These are phyloP conservation scores for Herminia tarsipennalis DNA, from an alignment of 2,888 invertebrate species.

Conservation along the genomic window DNA sequence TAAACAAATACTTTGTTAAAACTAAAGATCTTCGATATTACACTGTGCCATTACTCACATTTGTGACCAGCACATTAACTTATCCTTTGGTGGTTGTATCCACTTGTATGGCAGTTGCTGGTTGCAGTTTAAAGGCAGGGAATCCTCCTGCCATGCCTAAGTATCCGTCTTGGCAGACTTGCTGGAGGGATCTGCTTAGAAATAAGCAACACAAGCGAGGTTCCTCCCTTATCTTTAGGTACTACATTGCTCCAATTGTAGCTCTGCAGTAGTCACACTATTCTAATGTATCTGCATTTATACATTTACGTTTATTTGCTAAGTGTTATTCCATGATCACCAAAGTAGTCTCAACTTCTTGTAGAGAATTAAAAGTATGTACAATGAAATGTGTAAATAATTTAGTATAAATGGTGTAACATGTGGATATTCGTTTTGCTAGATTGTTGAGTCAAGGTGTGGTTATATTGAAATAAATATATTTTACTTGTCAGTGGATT, in stretches of 20 bases:
- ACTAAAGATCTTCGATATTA: conserved; percentile 88
- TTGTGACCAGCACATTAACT: conserved; percentile 93
- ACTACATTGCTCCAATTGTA: conserved; percentile 83
- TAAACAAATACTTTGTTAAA: conserved; percentile 92
- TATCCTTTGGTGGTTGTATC: conserved; percentile 97
- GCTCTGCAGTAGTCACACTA: conserved; percentile 66
- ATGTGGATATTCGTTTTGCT: conserved; percentile 77
- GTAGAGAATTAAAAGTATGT: conserved; percentile 60
- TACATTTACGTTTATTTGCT: conserved; percentile 76
- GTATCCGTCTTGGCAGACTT: conserved; percentile 92
- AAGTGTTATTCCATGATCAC: conserved; percentile 83
- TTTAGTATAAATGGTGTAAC: conserved; percentile 78
- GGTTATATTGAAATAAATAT: conserved; percentile 79
- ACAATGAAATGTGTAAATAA: conserved; percentile 80
- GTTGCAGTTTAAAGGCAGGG: conserved; percentile 92
- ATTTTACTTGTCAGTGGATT: conserved; percentile 69
- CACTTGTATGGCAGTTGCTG: conserved; percentile 95
- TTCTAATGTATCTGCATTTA: conserved; percentile 72
- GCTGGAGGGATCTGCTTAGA: conserved; percentile 91
- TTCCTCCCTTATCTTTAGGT: conserved; percentile 92
- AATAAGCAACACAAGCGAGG: conserved; percentile 94
- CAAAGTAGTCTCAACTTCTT: conserved; percentile 74
- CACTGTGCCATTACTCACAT: conserved; percentile 85
- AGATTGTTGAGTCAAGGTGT: conserved; percentile 76
- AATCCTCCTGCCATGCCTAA: conserved; percentile 93